A percentile compares a stretch with the other conserved stretches of the same genome.
These are phyloP conservation scores for Periophthalmodon schlosseri DNA, from an alignment of 2,113 vertebrate genomes.

Conservation along the genomic window DNA sequence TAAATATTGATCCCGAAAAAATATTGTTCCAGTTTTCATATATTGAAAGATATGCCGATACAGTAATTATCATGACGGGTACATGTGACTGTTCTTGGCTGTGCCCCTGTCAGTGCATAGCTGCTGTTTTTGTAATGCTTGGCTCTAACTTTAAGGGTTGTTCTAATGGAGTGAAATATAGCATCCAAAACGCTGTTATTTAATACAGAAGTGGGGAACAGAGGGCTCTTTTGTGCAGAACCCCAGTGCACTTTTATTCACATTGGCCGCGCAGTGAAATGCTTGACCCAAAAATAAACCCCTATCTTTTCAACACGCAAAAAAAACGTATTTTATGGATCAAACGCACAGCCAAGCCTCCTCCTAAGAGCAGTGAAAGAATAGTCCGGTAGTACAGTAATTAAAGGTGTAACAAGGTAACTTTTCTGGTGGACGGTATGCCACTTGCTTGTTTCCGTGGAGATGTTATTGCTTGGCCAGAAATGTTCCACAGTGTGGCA, in stretches of 20 bases:
- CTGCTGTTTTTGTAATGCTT: constrained; percentile 67
- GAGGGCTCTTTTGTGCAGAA: constrained; percentile 56
- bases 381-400: constrained; percentile 44
- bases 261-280: constrained; percentile 37
- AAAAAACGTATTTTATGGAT: constrained; percentile 38
- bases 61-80: no score
- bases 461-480: no score
- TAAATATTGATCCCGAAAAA: no score
- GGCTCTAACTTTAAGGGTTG: constrained; percentile 63
- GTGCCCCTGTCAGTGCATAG: constrained; percentile 41
- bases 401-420: neutral
- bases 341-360: constrained; percentile 45
- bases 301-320: constrained; percentile 24
- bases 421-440: neutral
- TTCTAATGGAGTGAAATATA: constrained; percentile 55
- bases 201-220: constrained; percentile 59
- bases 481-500: no score
- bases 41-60: no score
- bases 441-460: no score
- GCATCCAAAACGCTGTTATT: constrained; percentile 65
- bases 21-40: no score
- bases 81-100: constrained; percentile 46
- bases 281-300: constrained; percentile 48
- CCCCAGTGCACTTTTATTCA: constrained; percentile 42
- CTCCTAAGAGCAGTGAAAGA: constrained; percentile 44